Evolutionary conservation across 2,888 invertebrate genomes (phyloP), one percentile per base, ranked within the genome.

Genomic region (Rhaphigaster nebulosa): DNA sequence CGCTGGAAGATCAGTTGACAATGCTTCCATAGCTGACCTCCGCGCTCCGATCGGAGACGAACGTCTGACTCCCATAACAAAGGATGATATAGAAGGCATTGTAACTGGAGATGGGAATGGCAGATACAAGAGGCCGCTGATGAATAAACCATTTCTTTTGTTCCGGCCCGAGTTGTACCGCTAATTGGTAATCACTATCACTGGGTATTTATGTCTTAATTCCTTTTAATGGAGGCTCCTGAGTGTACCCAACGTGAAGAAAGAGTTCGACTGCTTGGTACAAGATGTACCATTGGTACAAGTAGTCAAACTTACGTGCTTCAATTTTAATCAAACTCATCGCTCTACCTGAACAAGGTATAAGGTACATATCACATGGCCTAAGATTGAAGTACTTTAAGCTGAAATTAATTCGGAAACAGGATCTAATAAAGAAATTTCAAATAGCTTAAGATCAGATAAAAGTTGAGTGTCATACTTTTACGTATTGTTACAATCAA

Each of bases 131-230:
- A 84, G 84, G 84, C 45, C 45, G 84, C 84, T 84, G 41, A 45
- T 84, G 84, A 84, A 84, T 84, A 45, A 84, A 84, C 84, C 84
- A 84, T 84, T 84, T 84, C 84, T 50, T 84, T 84, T 84, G 84
- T 84, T 84, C 45, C 45, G 84, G n/a, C n/a, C n/a, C 84, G 84
- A 50, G 45, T 0, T 84, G 45, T 15, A 76, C 10, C 45, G 84
- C 84, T 84, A 84, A 84, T 84, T 84, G 45, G n/a, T 84, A 84
- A 84, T 84, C 84, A 84, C 45, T 41, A 38, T n/a, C n/a, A 4
- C 45, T 45, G n/a, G 15, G 13, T 41, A 84, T 84, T 84, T 84
- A 84, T 84, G 84, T 84, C 84, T 84, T 84, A 41, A 84, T 84
- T 84, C 70, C 70, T 76, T 84, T 84, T 41, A 84, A 84, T 84